phyloP scores from a whole-genome alignment of 1,140 invertebrate genomes.

The Holotrichia oblita region DNA sequence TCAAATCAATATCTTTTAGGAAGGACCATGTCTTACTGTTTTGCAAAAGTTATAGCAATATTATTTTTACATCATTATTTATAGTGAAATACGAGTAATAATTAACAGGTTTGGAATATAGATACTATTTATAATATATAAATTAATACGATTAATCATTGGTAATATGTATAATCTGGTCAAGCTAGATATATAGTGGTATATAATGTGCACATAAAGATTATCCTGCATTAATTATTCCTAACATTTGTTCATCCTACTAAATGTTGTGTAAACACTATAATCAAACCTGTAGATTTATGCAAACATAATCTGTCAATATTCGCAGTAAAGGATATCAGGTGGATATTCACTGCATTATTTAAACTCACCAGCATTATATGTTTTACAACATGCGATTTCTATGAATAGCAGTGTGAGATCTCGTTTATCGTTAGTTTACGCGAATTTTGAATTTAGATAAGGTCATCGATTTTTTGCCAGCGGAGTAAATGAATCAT shows the following conservation, averaged over 20 bases:
- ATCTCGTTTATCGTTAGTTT: neutral
- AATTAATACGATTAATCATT: no score
- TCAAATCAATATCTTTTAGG: no score
- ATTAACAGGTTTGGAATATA: no score
- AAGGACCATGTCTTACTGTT: no score
- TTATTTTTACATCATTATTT: no score
- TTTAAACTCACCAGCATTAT: neutral
- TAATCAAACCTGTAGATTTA: neutral
- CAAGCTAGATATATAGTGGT: neutral
- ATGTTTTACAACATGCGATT: neutral
- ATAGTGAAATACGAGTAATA: no score
- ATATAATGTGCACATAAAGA: neutral
- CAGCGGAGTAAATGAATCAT: neutral
- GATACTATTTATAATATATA: no score
- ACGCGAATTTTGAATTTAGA: slow-evolving; percentile 26
- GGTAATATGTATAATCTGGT: no score
- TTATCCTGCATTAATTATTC: slow-evolving; percentile 1
- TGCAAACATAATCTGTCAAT: no score
- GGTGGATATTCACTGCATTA: slow-evolving; percentile 5
- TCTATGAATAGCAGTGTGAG: neutral
- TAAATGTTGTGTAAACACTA: neutral
- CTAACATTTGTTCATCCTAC: neutral
- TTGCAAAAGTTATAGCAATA: no score
- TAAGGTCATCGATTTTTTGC: slow-evolving; percentile 21
- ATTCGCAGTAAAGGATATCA: no score